Evolutionary conservation across 2,888 invertebrate genomes (phyloP), one percentile per base, ranked within the genome.

Genomic region (Piscicola geometra): DNA sequence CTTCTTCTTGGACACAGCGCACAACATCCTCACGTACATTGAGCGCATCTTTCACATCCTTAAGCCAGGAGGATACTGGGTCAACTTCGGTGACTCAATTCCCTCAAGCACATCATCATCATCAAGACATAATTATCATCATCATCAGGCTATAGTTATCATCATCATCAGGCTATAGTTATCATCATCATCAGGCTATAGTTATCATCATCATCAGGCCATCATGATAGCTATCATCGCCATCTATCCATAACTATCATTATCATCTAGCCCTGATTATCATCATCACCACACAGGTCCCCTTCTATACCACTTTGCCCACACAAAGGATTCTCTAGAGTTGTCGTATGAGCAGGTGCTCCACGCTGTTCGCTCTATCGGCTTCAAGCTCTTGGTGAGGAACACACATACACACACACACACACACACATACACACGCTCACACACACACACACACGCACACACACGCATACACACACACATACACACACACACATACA

Each of bases 1-100:
- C 81, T 99, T 99, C 87, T 99, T 99, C 86, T 93, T 99, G 76
- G 99, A 99, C 86, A 99, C 99, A 82, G 97, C 97, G 0, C 92
- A 93, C 77, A 99, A 99, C 85, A 91, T 98, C 28, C 91, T 97
- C 1, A 91, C 92, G 82, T 98, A 97, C 83, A 91, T 99, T 47
- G 94, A 97, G 87, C 90, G 91, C 70, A 97, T 98, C 84, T 92
- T 91, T 86, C 89, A 89, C 81, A 93, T 97, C 80, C 86, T 99
- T 9, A 92, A 91, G 83, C 93, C 94, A 0, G 96, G 88, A 79
- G 87, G 87, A 32, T 83, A 83, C 77, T 88, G 88, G 87, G 81
- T 87, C 18, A 87, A 87, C 79, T 79, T 87, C 36, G 85, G 85
- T 85, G 76, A 50, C 78, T 75, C n/a, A 12, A n/a, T n/a, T n/a